Percentiles rank a stretch among this genome's conserved stretches.
Conservation (phyloP, 2,797 vertebrate genomes). For the Leptatherina wallacei region DNA sequence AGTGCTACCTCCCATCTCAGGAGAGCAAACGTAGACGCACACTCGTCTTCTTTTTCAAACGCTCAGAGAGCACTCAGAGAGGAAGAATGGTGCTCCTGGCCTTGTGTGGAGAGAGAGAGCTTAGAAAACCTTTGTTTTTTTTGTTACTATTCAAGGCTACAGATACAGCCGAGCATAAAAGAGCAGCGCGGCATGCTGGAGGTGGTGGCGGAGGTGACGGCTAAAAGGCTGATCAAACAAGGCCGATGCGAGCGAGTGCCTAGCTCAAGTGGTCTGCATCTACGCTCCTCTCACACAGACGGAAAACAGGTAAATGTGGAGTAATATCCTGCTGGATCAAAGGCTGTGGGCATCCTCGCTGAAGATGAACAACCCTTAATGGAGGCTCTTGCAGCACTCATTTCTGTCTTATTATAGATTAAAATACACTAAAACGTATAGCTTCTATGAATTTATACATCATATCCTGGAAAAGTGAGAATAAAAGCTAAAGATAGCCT, state of each 20-base stretch:
- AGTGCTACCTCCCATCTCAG: constrained; percentile 21
- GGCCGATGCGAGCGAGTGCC: constrained; percentile 26
- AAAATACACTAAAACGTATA: not conserved
- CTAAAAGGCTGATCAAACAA: constrained; percentile 68
- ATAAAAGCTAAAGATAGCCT: not conserved
- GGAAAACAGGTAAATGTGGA: constrained; percentile 31
- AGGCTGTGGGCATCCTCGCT: not conserved
- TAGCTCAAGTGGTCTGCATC: constrained; percentile 48
- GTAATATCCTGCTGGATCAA: constrained; percentile 18
- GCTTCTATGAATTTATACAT: not conserved
- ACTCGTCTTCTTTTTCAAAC: constrained; percentile 38
- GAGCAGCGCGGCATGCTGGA: constrained; percentile 34
- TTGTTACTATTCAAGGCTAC: constrained; percentile 56
- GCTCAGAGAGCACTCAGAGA: constrained; percentile 32
- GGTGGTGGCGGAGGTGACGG: constrained; percentile 20
- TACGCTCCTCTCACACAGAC: constrained; percentile 14
- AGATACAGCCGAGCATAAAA: constrained; percentile 52
- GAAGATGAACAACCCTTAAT: constrained; percentile 1
- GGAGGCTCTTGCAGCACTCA: not conserved
- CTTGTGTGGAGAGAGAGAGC: constrained; percentile 45
- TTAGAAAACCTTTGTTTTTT: constrained; percentile 52
- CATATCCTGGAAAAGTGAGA: not conserved
- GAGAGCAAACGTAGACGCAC: constrained; percentile 29
- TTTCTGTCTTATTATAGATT: not conserved
- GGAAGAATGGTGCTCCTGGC: constrained; percentile 49